A percentile compares a stretch with the other conserved stretches of the same genome.
phyloP scores from a whole-genome alignment of 2,797 vertebrate genomes.

The Todus mexicanus region DNA sequence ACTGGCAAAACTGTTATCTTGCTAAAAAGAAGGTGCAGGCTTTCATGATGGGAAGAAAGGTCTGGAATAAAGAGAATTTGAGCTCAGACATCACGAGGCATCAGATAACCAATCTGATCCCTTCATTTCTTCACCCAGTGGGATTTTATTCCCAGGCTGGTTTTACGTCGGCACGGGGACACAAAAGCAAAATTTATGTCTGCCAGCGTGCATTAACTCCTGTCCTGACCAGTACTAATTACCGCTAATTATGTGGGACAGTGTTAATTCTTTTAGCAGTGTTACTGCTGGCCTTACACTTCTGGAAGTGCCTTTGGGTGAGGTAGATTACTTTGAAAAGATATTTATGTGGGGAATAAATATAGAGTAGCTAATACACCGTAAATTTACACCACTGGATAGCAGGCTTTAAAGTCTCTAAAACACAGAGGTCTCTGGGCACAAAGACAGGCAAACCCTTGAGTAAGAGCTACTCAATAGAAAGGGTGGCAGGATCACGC shows the following conservation, averaged over 20 bases:
- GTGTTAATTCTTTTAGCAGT: constrained; percentile 50
- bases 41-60: background rate
- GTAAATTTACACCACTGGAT: background rate
- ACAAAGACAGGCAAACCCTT: constrained; percentile 1
- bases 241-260: constrained; percentile 33
- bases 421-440: background rate
- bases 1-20: background rate
- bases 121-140: background rate
- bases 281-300: constrained; percentile 31
- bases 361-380: constrained; percentile 22
- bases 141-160: background rate
- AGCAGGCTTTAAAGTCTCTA: background rate
- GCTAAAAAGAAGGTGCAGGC: background rate
- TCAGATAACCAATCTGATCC: background rate
- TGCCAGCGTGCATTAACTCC: constrained; percentile 39
- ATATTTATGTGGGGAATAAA: constrained; percentile 56
- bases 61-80: background rate
- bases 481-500: constrained; percentile 48
- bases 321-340: constrained; percentile 37
- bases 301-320: constrained; percentile 47
- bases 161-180: background rate
- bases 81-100: background rate
- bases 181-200: constrained; percentile 32
- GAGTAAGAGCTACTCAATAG: constrained; percentile 33
- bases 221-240: constrained; percentile 53